A percentile compares a stretch with the other conserved stretches of the same genome.
Evolutionary conservation across 2,888 invertebrate genomes (phyloP).

Genomic region (Xiphydria camelus): DNA sequence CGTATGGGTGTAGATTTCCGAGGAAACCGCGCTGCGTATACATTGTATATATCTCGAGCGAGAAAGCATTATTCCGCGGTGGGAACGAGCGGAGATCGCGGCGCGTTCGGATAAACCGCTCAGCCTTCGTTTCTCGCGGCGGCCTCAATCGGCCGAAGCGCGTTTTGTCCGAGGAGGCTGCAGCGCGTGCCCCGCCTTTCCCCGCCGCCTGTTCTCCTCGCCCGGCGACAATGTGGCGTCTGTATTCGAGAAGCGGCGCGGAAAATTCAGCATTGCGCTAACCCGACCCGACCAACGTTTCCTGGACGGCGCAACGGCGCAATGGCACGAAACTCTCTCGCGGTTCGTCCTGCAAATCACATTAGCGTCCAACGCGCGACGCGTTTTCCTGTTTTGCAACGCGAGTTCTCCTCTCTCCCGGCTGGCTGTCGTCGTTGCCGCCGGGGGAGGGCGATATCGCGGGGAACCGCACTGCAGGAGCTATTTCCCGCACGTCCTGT

Average conservation of each 20-base stretch:
- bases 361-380: conserved; percentile 36
- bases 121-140: too few relatives aligned
- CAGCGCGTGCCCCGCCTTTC: conserved; percentile 5
- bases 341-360: conserved; percentile 34
- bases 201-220: conserved; percentile 1
- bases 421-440: too few relatives aligned
- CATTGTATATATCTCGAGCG: too few relatives aligned
- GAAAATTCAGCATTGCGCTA: conserved; percentile 42
- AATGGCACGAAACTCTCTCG: conserved; percentile 2
- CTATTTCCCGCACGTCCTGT: conserved; percentile 2
- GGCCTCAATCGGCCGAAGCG: background rate
- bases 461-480: too few relatives aligned
- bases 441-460: too few relatives aligned
- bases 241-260: conserved; percentile 33
- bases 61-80: too few relatives aligned
- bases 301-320: background rate
- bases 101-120: too few relatives aligned
- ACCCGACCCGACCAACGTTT: conserved; percentile 18
- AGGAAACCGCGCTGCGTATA: too few relatives aligned
- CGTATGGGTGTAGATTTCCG: too few relatives aligned
- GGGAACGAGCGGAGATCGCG: background rate
- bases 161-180: conserved; percentile 5
- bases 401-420: conserved; percentile 3
- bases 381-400: conserved; percentile 44
- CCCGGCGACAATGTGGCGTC: conserved; percentile 40